Conservation (phyloP, 2,797 vertebrate species). For the Sebastes hubbsi region DNA sequence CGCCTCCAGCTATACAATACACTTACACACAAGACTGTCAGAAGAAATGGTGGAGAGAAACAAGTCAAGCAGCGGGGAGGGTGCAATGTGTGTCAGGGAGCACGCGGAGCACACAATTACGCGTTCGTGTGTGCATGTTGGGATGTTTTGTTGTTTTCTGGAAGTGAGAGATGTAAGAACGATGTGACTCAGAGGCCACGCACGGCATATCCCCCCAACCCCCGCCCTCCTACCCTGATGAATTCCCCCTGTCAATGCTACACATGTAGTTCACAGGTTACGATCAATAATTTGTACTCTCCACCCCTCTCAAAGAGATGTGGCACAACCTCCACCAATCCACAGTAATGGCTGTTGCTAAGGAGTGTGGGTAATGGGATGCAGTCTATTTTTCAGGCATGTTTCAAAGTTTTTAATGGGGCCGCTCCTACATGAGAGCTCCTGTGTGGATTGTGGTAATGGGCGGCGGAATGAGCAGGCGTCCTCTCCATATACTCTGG, state of each 20-base stretch:
- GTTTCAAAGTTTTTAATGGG: slow-evolving; percentile 60
- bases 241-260: slow-evolving; percentile 62
- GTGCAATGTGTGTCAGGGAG: slow-evolving; percentile 21
- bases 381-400: slow-evolving; percentile 44
- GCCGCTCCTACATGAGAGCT: slow-evolving; percentile 39
- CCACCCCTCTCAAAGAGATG: slow-evolving; percentile 38
- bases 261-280: slow-evolving; percentile 78
- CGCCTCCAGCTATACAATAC: slow-evolving; percentile 67
- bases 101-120: neutral
- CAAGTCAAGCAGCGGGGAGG: slow-evolving; percentile 23
- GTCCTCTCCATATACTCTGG: slow-evolving; percentile 18
- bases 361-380: slow-evolving; percentile 52
- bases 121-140: slow-evolving; percentile 4
- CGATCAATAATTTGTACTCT: slow-evolving; percentile 70
- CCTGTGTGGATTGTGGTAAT: slow-evolving; percentile 55
- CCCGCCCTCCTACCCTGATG: slow-evolving; percentile 29
- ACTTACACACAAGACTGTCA: slow-evolving; percentile 47
- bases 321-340: slow-evolving; percentile 38
- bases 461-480: slow-evolving; percentile 29
- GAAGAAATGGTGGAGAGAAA: slow-evolving; percentile 41
- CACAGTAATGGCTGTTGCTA: slow-evolving; percentile 41
- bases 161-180: slow-evolving; percentile 37
- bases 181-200: slow-evolving; percentile 34
- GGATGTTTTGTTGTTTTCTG: slow-evolving; percentile 24
- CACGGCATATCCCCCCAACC: neutral